Conservation (phyloP, 2,113 vertebrate species). For the Pollachius pollachius region DNA sequence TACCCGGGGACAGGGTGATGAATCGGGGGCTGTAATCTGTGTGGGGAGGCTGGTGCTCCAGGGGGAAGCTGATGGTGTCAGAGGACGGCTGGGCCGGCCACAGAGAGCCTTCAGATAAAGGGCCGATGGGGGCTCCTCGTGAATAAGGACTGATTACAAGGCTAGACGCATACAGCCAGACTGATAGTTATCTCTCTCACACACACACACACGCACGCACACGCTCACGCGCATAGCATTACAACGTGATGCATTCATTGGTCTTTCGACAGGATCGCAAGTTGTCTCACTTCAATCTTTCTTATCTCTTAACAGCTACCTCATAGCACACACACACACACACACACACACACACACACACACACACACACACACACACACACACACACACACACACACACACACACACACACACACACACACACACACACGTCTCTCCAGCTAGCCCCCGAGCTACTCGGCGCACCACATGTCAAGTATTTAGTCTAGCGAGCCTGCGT, state of each 20-base stretch:
- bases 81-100: constrained; percentile 4
- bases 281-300: too few relatives aligned
- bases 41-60: constrained; percentile 6
- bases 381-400: too few relatives aligned
- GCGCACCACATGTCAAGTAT: too few relatives aligned
- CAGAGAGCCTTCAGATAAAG: constrained; percentile 28
- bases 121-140: constrained; percentile 16
- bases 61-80: constrained; percentile 11
- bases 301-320: too few relatives aligned
- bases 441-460: too few relatives aligned
- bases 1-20: constrained; percentile 24
- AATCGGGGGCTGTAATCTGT: constrained; percentile 22
- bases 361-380: too few relatives aligned
- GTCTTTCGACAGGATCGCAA: too few relatives aligned
- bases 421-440: too few relatives aligned
- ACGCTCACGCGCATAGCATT: neutral
- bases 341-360: neutral
- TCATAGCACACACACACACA: neutral
- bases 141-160: constrained; percentile 41
- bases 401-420: too few relatives aligned
- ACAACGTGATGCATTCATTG: too few relatives aligned
- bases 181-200: constrained; percentile 38
- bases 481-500: too few relatives aligned
- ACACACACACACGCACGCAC: too few relatives aligned
- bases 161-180: constrained; percentile 31